Evolutionary conservation across 2,888 invertebrate species (phyloP).

Genomic region (Beris morrisii): DNA sequence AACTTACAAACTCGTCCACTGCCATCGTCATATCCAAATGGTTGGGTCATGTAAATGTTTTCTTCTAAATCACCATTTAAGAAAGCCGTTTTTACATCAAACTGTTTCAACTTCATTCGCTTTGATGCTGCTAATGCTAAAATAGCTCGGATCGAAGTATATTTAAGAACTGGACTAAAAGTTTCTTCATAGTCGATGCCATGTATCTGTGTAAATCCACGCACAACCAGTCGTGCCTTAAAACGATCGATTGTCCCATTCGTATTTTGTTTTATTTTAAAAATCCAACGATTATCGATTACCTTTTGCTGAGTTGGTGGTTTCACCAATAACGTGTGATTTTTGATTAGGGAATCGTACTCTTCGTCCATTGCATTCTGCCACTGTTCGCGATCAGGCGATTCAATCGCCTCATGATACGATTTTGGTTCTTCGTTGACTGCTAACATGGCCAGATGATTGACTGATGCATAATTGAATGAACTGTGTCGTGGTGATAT

Average conservation of each 20-base stretch:
- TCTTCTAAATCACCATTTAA: conserved; percentile 30
- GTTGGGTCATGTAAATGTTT: conserved; percentile 29
- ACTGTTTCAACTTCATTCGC: conserved; percentile 11
- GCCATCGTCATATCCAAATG: conserved; percentile 26
- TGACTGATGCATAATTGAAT: no score
- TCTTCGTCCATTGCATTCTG: no score
- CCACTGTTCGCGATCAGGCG: no score
- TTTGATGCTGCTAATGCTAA: conserved; percentile 28
- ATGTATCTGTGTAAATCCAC: conserved; percentile 44
- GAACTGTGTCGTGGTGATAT: no score
- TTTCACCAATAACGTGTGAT: no score
- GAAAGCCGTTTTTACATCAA: conserved; percentile 31
- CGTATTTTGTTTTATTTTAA: conserved; percentile 41
- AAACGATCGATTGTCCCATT: conserved; percentile 39
- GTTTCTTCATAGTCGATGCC: conserved; percentile 46
- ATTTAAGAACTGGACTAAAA: conserved; percentile 46
- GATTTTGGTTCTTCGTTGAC: no score
- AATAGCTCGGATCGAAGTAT: conserved; percentile 42
- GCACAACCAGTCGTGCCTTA: conserved; percentile 46
- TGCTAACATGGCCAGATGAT: no score
- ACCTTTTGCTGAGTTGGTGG: neutral
- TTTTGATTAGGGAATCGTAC: no score
- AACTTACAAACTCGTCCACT: conserved; percentile 18
- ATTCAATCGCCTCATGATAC: no score
- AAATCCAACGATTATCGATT: conserved; percentile 43